Evolutionary conservation across 1,140 invertebrate genomes (phyloP).

Genomic region (Luehdorfia chinensis): DNA sequence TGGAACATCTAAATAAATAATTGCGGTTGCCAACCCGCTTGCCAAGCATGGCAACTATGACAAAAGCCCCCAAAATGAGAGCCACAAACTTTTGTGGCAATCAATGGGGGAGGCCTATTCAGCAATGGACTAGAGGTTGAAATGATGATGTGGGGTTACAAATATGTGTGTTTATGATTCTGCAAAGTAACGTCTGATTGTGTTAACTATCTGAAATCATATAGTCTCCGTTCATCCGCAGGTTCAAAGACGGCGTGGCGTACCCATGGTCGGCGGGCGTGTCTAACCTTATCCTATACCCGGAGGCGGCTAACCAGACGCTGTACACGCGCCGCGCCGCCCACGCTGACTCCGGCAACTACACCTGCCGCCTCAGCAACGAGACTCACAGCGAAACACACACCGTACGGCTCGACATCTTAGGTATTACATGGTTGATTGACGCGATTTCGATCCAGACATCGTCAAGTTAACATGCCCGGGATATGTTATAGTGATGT

Average conservation of each 20-base stretch:
- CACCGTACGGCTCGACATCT: conserved; percentile 80
- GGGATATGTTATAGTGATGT: neutral
- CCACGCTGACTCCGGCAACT: conserved; percentile 82
- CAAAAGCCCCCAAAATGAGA: no score
- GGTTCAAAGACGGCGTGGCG: conserved; percentile 86
- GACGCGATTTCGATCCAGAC: no score
- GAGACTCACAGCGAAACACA: conserved; percentile 81
- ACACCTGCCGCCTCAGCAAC: conserved; percentile 84
- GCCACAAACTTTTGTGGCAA: no score
- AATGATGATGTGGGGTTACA: no score
- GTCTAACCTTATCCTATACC: conserved; percentile 84
- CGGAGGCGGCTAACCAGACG: conserved; percentile 87
- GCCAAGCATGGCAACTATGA: no score
- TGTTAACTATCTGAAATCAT: no score
- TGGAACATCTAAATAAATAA: no score
- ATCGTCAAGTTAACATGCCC: neutral
- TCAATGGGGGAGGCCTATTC: no score
- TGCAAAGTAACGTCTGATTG: no score
- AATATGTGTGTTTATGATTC: no score
- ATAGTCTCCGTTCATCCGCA: conserved; percentile 39
- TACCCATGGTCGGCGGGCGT: conserved; percentile 85
- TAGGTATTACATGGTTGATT: conserved; percentile 62
- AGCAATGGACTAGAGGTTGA: no score
- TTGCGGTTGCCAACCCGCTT: no score
- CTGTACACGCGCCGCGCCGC: conserved; percentile 83